These are phyloP conservation scores for Actias luna DNA, from an alignment of 2,888 invertebrate species.

Conservation along the genomic window DNA sequence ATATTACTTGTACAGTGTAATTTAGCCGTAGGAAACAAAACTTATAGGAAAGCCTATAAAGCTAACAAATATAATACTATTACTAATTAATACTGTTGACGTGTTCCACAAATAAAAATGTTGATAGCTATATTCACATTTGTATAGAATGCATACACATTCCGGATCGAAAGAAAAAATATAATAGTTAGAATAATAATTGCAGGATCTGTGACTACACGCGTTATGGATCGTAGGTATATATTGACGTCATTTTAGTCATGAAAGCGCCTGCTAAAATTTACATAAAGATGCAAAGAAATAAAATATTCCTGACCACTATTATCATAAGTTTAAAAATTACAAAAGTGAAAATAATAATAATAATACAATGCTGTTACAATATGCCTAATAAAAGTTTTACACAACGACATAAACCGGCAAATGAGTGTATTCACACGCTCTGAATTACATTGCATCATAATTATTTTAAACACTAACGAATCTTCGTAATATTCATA, in stretches of 20 bases:
- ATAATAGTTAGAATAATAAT: too few species aligned
- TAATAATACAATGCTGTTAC: not conserved
- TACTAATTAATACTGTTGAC: too few species aligned
- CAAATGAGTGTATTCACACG: not conserved
- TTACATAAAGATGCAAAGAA: not conserved
- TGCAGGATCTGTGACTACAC: too few species aligned
- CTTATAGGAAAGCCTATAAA: too few species aligned
- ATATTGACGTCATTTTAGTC: not conserved
- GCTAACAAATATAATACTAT: too few species aligned
- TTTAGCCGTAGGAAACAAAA: too few species aligned
- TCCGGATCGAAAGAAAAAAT: too few species aligned
- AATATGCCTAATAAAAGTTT: not conserved
- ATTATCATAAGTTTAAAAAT: not conserved
- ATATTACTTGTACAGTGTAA: too few species aligned
- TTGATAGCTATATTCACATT: too few species aligned
- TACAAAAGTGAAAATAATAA: not conserved
- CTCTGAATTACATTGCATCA: constrained; percentile 4
- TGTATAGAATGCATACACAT: too few species aligned
- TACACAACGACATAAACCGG: not conserved
- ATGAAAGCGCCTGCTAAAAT: not conserved
- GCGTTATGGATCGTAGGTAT: too few species aligned
- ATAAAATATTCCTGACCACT: not conserved
- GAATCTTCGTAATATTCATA: not conserved
- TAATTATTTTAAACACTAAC: not conserved
- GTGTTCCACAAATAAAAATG: too few species aligned